Conservation (phyloP, 2,888 invertebrate genomes). For the Cephus pulcher region DNA sequence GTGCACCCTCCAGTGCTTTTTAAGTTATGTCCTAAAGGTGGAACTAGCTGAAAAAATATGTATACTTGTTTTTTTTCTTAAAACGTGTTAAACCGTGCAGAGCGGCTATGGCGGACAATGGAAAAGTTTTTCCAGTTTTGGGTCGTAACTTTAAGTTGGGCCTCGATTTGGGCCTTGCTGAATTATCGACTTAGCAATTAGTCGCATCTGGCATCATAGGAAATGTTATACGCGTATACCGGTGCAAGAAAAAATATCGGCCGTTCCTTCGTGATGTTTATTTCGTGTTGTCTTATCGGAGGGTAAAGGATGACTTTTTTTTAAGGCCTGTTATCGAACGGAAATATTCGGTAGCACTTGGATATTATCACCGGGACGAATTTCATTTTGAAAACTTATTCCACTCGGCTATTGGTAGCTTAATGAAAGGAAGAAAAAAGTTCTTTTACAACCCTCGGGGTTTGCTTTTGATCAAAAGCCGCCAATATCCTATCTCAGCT, state of each 20-base stretch:
- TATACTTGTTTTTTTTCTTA: conserved; percentile 16
- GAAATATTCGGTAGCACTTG: conserved; percentile 58
- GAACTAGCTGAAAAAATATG: conserved; percentile 6
- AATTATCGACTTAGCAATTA: conserved; percentile 17
- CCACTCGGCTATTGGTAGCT: conserved; percentile 30
- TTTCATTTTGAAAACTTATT: conserved; percentile 56
- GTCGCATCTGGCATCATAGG: not conserved
- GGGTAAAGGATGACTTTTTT: not conserved
- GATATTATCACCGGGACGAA: conserved; percentile 62
- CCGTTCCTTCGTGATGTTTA: not conserved
- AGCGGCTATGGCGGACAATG: conserved; percentile 28
- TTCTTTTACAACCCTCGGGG: conserved; percentile 29
- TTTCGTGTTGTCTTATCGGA: not conserved
- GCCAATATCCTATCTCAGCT: conserved; percentile 48
- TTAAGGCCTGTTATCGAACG: not conserved
- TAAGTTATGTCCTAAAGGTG: conserved; percentile 53
- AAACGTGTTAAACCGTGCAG: conserved; percentile 24
- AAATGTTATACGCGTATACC: not conserved
- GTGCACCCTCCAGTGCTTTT: conserved; percentile 13
- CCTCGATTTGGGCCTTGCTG: not conserved
- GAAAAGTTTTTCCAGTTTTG: conserved; percentile 23
- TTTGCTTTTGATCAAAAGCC: conserved; percentile 53
- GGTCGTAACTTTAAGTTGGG: conserved; percentile 33
- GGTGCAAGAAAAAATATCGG: not conserved
- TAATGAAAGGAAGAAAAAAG: conserved; percentile 28